phyloP scores from a whole-genome alignment of 1,140 invertebrate genomes.

The Lepidostoma basale region DNA sequence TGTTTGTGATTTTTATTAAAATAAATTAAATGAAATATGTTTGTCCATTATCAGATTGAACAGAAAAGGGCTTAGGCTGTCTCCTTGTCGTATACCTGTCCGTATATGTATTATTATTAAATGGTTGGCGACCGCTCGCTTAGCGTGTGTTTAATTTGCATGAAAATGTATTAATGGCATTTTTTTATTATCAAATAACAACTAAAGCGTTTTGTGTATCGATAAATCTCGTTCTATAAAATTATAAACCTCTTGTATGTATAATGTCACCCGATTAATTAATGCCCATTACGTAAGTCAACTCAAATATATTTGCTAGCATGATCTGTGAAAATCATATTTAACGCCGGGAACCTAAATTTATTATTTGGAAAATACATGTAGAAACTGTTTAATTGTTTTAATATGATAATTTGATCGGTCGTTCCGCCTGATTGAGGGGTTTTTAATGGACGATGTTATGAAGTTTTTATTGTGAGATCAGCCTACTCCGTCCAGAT shows the following conservation, averaged over 20 bases:
- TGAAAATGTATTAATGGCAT: conserved; percentile 24
- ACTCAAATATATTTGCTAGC: not conserved
- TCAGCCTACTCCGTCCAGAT: no score
- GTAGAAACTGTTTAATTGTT: not conserved
- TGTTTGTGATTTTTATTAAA: no score
- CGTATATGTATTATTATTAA: not conserved
- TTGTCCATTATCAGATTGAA: no score
- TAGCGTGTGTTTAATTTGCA: conserved; percentile 16
- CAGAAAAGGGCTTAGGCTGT: no score
- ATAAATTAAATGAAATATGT: no score
- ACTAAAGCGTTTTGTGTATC: conserved; percentile 1
- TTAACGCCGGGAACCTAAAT: no score
- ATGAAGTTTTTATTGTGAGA: no score
- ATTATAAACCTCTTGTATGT: conserved; percentile 1
- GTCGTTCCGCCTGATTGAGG: no score
- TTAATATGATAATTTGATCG: not conserved
- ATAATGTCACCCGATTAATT: conserved; percentile 8
- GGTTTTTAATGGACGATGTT: no score
- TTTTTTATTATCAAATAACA: conserved; percentile 23
- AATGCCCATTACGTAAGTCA: not conserved
- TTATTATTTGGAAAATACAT: not conserved
- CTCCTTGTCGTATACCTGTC: no score
- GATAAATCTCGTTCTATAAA: not conserved
- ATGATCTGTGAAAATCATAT: conserved; percentile 14
- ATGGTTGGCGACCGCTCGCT: not conserved